A percentile compares a stretch with the other conserved stretches of the same genome.
These are phyloP conservation scores for Tiliqua scincoides DNA, from an alignment of 2,113 vertebrate species.

Conservation along the genomic window DNA sequence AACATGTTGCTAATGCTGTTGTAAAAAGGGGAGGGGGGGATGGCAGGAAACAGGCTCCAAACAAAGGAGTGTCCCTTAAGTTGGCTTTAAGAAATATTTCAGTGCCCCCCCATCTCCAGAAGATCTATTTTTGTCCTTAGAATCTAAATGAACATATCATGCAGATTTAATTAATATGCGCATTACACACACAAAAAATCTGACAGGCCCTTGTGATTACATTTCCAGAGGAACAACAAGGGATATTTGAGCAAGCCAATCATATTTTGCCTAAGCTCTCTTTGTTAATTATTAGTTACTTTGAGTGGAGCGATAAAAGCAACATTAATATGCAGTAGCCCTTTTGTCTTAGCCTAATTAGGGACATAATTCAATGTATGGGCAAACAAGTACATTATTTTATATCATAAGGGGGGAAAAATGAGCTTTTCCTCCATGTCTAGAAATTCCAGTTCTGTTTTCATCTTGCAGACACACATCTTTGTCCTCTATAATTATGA, in stretches of 20 bases:
- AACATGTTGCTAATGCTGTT: neutral
- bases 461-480: conserved; percentile 18
- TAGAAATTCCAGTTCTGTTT: conserved; percentile 5
- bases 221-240: conserved; percentile 47
- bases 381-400: neutral
- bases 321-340: conserved; percentile 29
- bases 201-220: conserved; percentile 42
- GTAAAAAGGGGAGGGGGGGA: no score
- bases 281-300: conserved; percentile 61
- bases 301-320: conserved; percentile 44
- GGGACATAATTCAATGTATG: conserved; percentile 37
- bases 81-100: neutral
- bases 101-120: neutral
- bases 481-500: conserved; percentile 33
- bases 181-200: conserved; percentile 56
- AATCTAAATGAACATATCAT: conserved; percentile 65
- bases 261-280: conserved; percentile 35
- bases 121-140: conserved; percentile 52
- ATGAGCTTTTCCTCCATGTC: conserved; percentile 1
- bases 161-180: conserved; percentile 62
- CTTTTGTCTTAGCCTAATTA: conserved; percentile 45
- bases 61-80: neutral
- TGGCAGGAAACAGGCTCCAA: neutral
- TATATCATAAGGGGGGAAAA: neutral
- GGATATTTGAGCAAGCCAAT: conserved; percentile 32